A percentile compares a stretch with the other conserved stretches of the same genome.
Evolutionary conservation across 2,888 invertebrate species (phyloP).

Genomic region (Drosophila phalerata): DNA sequence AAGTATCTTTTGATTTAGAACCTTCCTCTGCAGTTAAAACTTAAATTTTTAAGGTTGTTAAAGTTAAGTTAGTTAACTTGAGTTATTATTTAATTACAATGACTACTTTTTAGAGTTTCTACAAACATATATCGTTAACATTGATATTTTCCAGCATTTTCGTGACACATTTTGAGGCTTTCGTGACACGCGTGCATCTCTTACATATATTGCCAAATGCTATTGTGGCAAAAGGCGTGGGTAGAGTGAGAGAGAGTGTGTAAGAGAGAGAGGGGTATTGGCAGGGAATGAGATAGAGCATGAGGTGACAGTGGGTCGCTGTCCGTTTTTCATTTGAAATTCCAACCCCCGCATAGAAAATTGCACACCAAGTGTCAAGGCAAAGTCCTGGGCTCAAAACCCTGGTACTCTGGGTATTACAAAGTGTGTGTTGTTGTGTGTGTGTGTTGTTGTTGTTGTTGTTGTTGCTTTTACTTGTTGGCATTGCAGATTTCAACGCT

Average conservation of each 20-base stretch:
- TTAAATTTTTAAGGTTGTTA: too few relatives aligned
- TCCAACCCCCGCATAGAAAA: conserved; percentile 54
- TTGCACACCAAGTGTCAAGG: conserved; percentile 60
- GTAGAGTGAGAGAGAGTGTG: background rate
- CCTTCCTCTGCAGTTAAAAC: too few relatives aligned
- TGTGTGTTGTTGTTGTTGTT: conserved; percentile 16
- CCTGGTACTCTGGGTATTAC: background rate
- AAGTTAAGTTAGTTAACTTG: too few relatives aligned
- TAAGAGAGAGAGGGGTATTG: background rate
- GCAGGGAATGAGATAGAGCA: background rate
- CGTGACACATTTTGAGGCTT: background rate
- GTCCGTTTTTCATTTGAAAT: conserved; percentile 54
- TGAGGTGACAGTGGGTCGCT: conserved; percentile 22
- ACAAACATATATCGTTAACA: background rate
- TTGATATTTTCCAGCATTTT: background rate
- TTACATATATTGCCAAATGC: conserved; percentile 26
- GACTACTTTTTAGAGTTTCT: too few relatives aligned
- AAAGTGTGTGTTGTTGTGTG: background rate
- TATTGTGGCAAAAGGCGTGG: conserved; percentile 9
- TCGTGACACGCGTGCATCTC: conserved; percentile 18
- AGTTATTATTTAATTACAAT: too few relatives aligned
- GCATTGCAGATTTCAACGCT: conserved; percentile 73
- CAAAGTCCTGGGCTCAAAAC: conserved; percentile 39
- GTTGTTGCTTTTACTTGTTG: conserved; percentile 64
- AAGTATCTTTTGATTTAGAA: background rate